Conservation (phyloP, 2,888 invertebrate species). For the Dasysyrphus tricinctus region DNA sequence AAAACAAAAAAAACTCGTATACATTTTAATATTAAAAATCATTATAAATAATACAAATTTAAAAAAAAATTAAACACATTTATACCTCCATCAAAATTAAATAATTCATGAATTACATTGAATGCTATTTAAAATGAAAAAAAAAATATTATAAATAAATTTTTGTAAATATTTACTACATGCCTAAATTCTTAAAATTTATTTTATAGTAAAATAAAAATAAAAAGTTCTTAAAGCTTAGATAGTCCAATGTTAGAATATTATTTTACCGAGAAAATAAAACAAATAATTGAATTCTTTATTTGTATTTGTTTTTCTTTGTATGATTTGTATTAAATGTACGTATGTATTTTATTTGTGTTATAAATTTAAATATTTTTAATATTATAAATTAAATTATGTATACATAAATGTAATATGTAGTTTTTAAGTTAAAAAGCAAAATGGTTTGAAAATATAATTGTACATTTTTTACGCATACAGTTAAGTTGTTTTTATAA, state of each 20-base stretch:
- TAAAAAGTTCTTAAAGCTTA: slow-evolving; percentile 49
- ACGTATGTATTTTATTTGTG: neutral
- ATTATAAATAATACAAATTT: slow-evolving; percentile 7
- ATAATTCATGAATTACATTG: slow-evolving; percentile 17
- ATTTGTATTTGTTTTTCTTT: slow-evolving; percentile 31
- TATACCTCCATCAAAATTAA: slow-evolving; percentile 69
- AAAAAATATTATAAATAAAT: neutral
- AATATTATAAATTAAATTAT: slow-evolving; percentile 14
- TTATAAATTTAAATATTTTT: slow-evolving; percentile 2
- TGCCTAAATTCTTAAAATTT: slow-evolving; percentile 34
- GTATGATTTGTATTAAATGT: neutral
- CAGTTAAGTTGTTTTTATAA: slow-evolving; percentile 69
- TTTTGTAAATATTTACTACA: slow-evolving; percentile 50
- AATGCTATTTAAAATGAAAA: slow-evolving; percentile 6
- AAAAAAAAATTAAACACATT: slow-evolving; percentile 52
- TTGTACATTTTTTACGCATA: slow-evolving; percentile 73
- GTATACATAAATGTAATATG: slow-evolving; percentile 41
- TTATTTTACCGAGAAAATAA: slow-evolving; percentile 51
- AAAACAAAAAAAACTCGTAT: slow-evolving; percentile 45
- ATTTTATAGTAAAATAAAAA: slow-evolving; percentile 53
- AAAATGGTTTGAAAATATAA: slow-evolving; percentile 60
- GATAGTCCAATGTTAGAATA: slow-evolving; percentile 72
- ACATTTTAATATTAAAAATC: slow-evolving; percentile 57
- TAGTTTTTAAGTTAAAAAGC: slow-evolving; percentile 59
- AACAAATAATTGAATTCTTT: slow-evolving; percentile 21